Evolutionary conservation across 2,113 vertebrate species (phyloP).

Genomic region (Fukomys damarensis): DNA sequence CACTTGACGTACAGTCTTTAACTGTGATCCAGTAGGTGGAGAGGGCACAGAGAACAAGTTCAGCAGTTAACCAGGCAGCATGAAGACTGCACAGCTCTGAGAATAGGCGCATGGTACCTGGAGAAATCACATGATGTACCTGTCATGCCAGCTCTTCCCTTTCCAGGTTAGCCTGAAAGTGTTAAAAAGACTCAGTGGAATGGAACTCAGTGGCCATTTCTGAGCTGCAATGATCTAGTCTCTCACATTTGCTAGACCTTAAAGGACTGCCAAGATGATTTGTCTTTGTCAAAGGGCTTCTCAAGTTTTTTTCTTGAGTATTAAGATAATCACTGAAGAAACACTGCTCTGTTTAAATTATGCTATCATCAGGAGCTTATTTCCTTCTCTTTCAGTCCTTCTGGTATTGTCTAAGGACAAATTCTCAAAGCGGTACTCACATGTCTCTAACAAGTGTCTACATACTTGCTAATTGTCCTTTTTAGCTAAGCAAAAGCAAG

Average conservation of each 20-base stretch:
- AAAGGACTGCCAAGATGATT: neutral
- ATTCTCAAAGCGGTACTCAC: neutral
- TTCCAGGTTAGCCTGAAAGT: neutral
- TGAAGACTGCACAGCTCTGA: neutral
- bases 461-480: slow-evolving; percentile 36
- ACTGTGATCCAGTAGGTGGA: neutral
- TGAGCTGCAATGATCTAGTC: neutral
- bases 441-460: neutral
- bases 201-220: neutral
- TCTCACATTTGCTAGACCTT: neutral
- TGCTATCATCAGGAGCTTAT: neutral
- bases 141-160: neutral
- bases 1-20: neutral
- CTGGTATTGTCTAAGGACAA: neutral
- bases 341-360: neutral
- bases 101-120: neutral
- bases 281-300: neutral
- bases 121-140: neutral
- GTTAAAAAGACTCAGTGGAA: neutral
- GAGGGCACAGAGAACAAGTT: neutral
- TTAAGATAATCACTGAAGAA: neutral
- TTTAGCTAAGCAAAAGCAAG: slow-evolving; percentile 5
- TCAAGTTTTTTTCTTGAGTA: neutral
- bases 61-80: neutral
- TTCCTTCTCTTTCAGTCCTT: slow-evolving; percentile 4